A percentile compares a stretch with the other conserved stretches of the same genome.
These are phyloP conservation scores for Eumacrocentrus americanus DNA, from an alignment of 2,888 invertebrate species.

Conservation along the genomic window DNA sequence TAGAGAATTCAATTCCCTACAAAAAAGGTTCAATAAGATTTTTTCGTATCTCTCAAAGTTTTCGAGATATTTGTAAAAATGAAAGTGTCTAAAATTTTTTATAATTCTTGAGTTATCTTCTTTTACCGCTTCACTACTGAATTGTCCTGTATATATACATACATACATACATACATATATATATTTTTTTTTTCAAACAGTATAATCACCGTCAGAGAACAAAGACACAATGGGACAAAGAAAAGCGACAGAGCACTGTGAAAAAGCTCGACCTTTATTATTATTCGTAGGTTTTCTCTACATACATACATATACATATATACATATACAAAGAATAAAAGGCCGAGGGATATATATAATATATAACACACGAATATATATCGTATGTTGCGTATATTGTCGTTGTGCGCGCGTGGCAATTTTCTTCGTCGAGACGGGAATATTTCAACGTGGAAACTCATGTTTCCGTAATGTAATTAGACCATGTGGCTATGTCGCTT, in stretches of 20 bases:
- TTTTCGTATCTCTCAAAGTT: too few relatives aligned
- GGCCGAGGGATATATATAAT: too few relatives aligned
- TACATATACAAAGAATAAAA: neutral
- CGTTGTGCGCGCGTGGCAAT: conserved; percentile 14
- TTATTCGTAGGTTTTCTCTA: neutral
- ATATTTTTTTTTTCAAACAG: neutral
- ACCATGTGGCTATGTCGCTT: conserved; percentile 43
- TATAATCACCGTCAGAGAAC: neutral
- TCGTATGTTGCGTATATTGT: neutral
- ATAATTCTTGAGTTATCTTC: too few relatives aligned
- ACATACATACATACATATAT: too few relatives aligned
- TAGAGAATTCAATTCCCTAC: too few relatives aligned
- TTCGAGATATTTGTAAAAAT: too few relatives aligned
- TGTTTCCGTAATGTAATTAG: conserved; percentile 60
- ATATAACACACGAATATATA: neutral
- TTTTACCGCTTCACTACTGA: too few relatives aligned
- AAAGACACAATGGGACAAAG: neutral
- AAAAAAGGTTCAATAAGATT: too few relatives aligned
- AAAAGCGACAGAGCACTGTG: neutral
- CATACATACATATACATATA: neutral
- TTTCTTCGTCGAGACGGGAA: conserved; percentile 28
- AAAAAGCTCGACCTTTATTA: neutral
- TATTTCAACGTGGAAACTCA: conserved; percentile 49
- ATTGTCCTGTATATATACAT: too few relatives aligned
- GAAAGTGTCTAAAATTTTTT: too few relatives aligned